Conservation (phyloP, 2,888 invertebrate species). For the Ormyrus rosae region DNA sequence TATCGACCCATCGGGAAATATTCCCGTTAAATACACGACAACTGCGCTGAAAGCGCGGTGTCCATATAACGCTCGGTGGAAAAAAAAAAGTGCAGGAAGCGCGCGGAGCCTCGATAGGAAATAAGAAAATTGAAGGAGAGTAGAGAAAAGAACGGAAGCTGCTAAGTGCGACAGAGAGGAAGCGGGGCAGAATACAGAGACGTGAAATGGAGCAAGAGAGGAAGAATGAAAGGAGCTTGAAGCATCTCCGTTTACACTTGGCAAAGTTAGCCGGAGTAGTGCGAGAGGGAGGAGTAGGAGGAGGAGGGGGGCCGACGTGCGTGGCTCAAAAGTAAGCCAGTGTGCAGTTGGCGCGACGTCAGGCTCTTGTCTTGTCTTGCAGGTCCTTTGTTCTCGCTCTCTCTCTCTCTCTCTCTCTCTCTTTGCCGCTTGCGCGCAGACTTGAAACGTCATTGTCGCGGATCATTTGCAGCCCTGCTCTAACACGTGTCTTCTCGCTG, state of each 20-base stretch:
- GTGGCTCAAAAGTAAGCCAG: background rate
- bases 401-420: too few relatives aligned
- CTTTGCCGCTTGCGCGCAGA: background rate
- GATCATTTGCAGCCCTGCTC: slow-evolving; percentile 34
- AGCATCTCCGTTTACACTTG: slow-evolving; percentile 39
- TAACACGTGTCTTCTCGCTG: background rate
- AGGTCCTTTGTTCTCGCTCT: background rate
- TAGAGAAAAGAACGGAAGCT: background rate
- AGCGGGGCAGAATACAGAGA: background rate
- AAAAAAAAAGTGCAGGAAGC: background rate
- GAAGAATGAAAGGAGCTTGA: slow-evolving; percentile 36
- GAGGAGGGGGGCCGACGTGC: background rate
- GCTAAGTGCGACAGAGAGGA: too few relatives aligned
- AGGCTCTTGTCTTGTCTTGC: slow-evolving; percentile 18
- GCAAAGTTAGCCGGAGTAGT: slow-evolving; percentile 27
- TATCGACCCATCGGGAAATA: too few relatives aligned
- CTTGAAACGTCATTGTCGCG: slow-evolving; percentile 31
- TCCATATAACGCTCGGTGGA: too few relatives aligned
- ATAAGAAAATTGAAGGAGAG: background rate
- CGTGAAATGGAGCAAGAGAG: slow-evolving; percentile 38
- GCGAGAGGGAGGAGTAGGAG: background rate
- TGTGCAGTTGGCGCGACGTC: slow-evolving; percentile 7
- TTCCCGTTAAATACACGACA: too few relatives aligned
- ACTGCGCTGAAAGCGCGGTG: too few relatives aligned
- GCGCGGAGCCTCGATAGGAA: background rate